Evolutionary conservation across 2,888 invertebrate species (phyloP).

Genomic region (Lithophane leautieri): DNA sequence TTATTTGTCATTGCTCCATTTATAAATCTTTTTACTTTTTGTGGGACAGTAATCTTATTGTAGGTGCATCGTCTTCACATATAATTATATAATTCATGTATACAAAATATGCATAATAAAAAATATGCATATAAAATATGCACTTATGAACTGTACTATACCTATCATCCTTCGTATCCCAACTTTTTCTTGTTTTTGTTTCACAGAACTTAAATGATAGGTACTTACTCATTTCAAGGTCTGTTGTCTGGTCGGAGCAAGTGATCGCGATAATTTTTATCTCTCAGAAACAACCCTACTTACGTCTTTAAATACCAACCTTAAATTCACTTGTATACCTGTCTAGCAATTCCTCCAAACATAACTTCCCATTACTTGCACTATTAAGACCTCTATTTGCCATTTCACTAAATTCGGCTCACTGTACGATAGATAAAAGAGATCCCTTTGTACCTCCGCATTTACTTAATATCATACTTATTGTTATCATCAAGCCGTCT

Average conservation of each 20-base stretch:
- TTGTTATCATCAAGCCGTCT: slow-evolving; percentile 59
- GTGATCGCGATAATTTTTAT: background rate
- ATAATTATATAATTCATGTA: too few relatives aligned
- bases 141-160: too few relatives aligned
- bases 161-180: too few relatives aligned
- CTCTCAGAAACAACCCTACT: background rate
- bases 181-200: background rate
- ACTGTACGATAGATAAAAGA: slow-evolving; percentile 31
- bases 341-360: slow-evolving; percentile 29
- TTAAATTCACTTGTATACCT: slow-evolving; percentile 34
- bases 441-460: slow-evolving; percentile 49
- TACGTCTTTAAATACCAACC: background rate
- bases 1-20: too few relatives aligned
- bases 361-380: slow-evolving; percentile 48
- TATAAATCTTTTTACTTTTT: too few relatives aligned
- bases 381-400: slow-evolving; percentile 55
- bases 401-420: slow-evolving; percentile 58
- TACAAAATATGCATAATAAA: too few relatives aligned
- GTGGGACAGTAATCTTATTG: too few relatives aligned
- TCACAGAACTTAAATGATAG: background rate
- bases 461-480: slow-evolving; percentile 61
- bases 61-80: too few relatives aligned
- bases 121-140: too few relatives aligned
- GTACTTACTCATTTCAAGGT: background rate
- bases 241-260: background rate